Conservation (phyloP, 2,888 invertebrate species). For the Eupithecia abbreviata region DNA sequence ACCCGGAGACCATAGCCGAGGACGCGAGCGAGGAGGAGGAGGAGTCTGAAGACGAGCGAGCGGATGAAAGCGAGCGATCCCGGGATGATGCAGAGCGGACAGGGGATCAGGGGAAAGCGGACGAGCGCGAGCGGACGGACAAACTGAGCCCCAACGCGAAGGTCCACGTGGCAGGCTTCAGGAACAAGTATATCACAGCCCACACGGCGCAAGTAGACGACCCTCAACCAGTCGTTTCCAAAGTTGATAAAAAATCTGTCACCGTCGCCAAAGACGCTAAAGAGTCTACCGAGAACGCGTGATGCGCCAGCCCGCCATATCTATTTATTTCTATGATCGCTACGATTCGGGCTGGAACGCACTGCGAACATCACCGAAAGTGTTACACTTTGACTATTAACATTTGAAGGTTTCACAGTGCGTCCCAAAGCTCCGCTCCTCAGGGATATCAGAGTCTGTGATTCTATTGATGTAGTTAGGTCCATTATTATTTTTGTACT, state of each 20-base stretch:
- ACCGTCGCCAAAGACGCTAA: slow-evolving; percentile 42
- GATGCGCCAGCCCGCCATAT: slow-evolving; percentile 68
- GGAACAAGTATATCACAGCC: slow-evolving; percentile 62
- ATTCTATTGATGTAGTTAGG: slow-evolving; percentile 60
- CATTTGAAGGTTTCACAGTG: slow-evolving; percentile 12
- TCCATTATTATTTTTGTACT: slow-evolving; percentile 76
- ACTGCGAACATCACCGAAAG: slow-evolving; percentile 15
- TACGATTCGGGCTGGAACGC: slow-evolving; percentile 30
- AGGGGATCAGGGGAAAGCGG: slow-evolving; percentile 51
- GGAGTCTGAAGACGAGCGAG: slow-evolving; percentile 34
- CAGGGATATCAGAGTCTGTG: slow-evolving; percentile 50
- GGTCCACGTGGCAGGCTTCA: slow-evolving; percentile 49
- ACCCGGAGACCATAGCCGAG: slow-evolving; percentile 52
- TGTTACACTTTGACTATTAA: background rate
- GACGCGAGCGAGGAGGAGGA: slow-evolving; percentile 42
- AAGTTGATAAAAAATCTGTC: background rate
- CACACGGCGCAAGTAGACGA: slow-evolving; percentile 68
- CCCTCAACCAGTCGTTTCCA: slow-evolving; percentile 57
- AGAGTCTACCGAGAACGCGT: slow-evolving; percentile 47
- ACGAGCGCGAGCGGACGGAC: slow-evolving; percentile 54
- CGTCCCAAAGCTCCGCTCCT: slow-evolving; percentile 20
- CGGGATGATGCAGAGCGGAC: slow-evolving; percentile 47
- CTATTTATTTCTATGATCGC: slow-evolving; percentile 66
- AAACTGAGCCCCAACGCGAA: slow-evolving; percentile 45
- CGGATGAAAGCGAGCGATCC: slow-evolving; percentile 48